Conservation (phyloP, 2,113 vertebrate genomes). For the Micronycteris hirsuta region DNA sequence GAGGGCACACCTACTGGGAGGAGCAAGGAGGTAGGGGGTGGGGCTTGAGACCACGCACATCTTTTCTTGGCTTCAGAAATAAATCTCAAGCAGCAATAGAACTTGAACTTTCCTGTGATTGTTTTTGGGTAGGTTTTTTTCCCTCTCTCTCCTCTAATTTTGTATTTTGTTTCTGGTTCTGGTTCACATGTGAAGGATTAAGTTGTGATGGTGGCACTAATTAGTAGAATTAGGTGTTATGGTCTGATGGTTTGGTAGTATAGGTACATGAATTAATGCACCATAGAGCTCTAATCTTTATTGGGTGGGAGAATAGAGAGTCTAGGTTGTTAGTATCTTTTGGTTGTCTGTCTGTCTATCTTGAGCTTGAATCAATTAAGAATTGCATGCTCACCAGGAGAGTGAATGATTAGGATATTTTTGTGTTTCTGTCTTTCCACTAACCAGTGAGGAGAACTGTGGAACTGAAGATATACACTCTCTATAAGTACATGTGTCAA, state of each 20-base stretch:
- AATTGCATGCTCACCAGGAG: neutral
- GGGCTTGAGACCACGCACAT: neutral
- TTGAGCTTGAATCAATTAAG: neutral
- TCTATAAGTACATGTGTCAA: neutral
- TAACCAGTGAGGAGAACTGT: neutral
- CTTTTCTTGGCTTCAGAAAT: neutral
- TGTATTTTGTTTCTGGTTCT: neutral
- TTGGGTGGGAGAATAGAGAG: neutral
- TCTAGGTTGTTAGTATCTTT: neutral
- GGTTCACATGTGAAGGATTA: neutral
- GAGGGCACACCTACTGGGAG: neutral
- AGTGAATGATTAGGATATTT: neutral
- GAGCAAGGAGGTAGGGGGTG: no score
- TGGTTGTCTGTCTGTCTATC: neutral
- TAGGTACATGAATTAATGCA: neutral
- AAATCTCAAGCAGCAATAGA: neutral
- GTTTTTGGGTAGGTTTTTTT: neutral
- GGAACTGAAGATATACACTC: neutral
- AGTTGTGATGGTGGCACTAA: neutral
- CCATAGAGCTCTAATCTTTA: neutral
- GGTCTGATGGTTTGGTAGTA: neutral
- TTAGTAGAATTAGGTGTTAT: neutral
- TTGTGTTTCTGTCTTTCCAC: neutral
- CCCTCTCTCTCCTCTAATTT: neutral
- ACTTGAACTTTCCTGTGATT: neutral